These are phyloP conservation scores for Discoglossus pictus DNA, from an alignment of 2,797 vertebrate genomes.

Conservation along the genomic window DNA sequence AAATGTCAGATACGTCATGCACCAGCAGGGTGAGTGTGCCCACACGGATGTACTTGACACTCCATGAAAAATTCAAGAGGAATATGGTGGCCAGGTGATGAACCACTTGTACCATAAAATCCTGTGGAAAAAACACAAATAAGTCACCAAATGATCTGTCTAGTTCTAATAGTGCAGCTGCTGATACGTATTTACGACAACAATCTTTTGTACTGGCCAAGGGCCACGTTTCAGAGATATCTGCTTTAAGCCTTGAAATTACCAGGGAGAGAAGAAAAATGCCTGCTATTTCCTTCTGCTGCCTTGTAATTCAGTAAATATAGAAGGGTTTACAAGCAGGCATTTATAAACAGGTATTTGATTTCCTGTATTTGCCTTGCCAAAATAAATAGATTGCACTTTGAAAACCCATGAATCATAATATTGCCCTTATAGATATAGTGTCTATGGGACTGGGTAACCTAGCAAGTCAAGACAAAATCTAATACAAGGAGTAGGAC, in stretches of 20 bases:
- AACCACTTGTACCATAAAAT: conserved; percentile 87
- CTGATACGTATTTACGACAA: too few species aligned
- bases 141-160: too few species aligned
- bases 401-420: conserved; percentile 1
- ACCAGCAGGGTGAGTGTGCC: conserved; percentile 88
- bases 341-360: background rate
- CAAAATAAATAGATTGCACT: background rate
- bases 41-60: conserved; percentile 86
- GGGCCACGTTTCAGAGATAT: too few species aligned
- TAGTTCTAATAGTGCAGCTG: too few species aligned
- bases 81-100: conserved; percentile 89
- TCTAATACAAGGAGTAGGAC: too few species aligned
- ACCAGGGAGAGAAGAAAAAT: too few species aligned
- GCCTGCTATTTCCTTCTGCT: conserved; percentile 25
- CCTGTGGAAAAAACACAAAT: conserved; percentile 72
- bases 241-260: too few species aligned
- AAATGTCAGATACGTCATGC: conserved; percentile 88
- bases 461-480: too few species aligned
- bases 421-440: too few species aligned
- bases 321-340: conserved; percentile 6
- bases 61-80: conserved; percentile 89
- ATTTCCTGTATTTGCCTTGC: conserved; percentile 14
- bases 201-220: too few species aligned
- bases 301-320: background rate
- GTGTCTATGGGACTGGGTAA: too few species aligned